phyloP scores from a whole-genome alignment of 2,797 vertebrate genomes.

The Tenualosa ilisha region DNA sequence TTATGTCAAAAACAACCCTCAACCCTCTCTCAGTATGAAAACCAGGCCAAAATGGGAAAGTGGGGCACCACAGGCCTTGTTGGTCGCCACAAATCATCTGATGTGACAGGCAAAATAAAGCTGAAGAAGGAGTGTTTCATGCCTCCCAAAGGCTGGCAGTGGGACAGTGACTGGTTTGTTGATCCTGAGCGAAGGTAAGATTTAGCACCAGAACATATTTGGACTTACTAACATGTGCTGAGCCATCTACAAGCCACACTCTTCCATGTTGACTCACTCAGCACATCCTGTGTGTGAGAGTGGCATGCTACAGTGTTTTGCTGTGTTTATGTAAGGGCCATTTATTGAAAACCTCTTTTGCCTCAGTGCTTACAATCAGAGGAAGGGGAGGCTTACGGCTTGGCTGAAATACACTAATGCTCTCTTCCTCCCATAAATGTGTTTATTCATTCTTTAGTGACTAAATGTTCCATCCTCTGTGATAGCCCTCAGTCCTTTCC shows the following conservation, averaged over 20 bases:
- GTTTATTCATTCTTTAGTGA: conserved; percentile 52
- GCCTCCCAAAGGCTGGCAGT: conserved; percentile 94
- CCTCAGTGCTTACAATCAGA: conserved; percentile 57
- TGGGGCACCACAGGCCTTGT: conserved; percentile 97
- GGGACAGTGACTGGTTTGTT: conserved; percentile 91
- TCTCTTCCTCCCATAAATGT: conserved; percentile 1
- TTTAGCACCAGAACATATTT: too few species aligned
- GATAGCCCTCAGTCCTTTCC: too few species aligned
- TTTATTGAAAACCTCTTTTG: too few species aligned
- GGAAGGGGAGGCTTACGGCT: conserved; percentile 53
- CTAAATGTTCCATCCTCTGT: neutral
- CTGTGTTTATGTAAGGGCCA: too few species aligned
- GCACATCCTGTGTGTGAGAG: too few species aligned
- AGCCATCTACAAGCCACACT: too few species aligned
- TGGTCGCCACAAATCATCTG: conserved; percentile 90
- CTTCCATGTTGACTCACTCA: too few species aligned
- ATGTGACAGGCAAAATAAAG: conserved; percentile 95
- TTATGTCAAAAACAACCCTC: neutral
- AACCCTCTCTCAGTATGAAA: conserved; percentile 84
- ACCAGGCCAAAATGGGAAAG: conserved; percentile 91
- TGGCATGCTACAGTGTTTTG: too few species aligned
- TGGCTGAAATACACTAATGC: too few species aligned
- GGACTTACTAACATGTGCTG: neutral
- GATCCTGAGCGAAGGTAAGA: conserved; percentile 80
- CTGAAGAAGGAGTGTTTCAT: conserved; percentile 92